These are phyloP conservation scores for Poeciliopsis infans DNA, from an alignment of 2,797 vertebrate genomes.

Conservation along the genomic window DNA sequence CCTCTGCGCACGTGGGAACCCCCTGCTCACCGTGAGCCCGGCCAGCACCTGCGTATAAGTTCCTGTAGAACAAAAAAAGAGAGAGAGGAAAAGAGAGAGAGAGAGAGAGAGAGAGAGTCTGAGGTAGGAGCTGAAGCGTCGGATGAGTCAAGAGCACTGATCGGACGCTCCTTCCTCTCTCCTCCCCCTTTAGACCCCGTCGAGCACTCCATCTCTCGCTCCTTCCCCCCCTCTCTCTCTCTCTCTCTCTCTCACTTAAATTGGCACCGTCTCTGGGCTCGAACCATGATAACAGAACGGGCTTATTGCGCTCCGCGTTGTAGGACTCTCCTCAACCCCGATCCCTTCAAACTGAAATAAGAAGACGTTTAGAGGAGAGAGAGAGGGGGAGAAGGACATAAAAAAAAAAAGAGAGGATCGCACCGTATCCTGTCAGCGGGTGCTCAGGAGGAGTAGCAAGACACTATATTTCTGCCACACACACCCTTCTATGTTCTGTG, in stretches of 20 bases:
- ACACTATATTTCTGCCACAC: slow-evolving; percentile 53
- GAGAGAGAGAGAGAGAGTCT: background rate
- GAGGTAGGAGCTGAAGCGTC: slow-evolving; percentile 18
- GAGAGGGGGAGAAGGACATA: background rate
- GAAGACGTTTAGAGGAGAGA: slow-evolving; percentile 45
- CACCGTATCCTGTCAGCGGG: slow-evolving; percentile 66
- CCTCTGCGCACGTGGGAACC: slow-evolving; percentile 85
- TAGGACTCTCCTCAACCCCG: slow-evolving; percentile 69
- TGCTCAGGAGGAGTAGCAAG: slow-evolving; percentile 60
- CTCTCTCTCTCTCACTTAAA: slow-evolving; percentile 79
- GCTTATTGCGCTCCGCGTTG: slow-evolving; percentile 74
- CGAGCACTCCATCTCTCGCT: slow-evolving; percentile 59
- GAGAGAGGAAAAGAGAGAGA: background rate
- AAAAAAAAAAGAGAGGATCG: slow-evolving; percentile 43
- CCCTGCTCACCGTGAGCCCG: slow-evolving; percentile 56
- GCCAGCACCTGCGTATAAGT: slow-evolving; percentile 85
- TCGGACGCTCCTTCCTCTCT: slow-evolving; percentile 81
- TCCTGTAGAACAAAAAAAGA: slow-evolving; percentile 66
- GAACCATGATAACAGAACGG: slow-evolving; percentile 79
- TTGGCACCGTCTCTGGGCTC: slow-evolving; percentile 85
- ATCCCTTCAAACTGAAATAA: slow-evolving; percentile 76
- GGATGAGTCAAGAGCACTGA: slow-evolving; percentile 70
- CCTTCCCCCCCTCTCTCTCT: slow-evolving; percentile 41
- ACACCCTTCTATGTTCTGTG: slow-evolving; percentile 42
- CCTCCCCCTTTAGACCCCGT: slow-evolving; percentile 80